phyloP scores from a whole-genome alignment of 2,888 invertebrate species.

The Trichogramma dendrolimi region DNA sequence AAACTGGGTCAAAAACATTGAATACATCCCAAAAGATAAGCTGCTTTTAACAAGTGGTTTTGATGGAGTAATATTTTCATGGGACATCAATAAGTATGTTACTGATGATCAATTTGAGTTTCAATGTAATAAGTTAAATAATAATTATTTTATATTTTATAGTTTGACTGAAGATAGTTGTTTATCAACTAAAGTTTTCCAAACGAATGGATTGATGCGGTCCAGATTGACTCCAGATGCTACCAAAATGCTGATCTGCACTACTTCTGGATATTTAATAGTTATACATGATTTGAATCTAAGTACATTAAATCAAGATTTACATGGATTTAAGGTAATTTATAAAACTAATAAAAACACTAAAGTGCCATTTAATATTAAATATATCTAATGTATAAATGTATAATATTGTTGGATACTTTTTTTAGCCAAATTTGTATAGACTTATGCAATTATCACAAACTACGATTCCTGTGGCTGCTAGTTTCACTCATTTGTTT shows the following conservation, averaged over 20 bases:
- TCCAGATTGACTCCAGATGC: constrained; percentile 83
- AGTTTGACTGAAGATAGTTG: constrained; percentile 70
- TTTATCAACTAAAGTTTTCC: constrained; percentile 77
- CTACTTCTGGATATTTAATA: constrained; percentile 84
- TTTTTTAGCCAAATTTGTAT: constrained; percentile 77
- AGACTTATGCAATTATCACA: constrained; percentile 83
- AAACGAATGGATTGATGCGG: constrained; percentile 81
- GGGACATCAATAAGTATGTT: constrained; percentile 81
- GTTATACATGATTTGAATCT: constrained; percentile 85
- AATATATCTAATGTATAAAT: neutral
- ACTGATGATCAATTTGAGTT: neutral
- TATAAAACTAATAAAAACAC: neutral
- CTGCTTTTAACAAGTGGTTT: constrained; percentile 86
- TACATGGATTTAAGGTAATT: constrained; percentile 76
- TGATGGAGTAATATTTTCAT: constrained; percentile 88
- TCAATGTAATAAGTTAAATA: neutral
- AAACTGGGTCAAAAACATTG: constrained; percentile 94
- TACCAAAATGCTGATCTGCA: constrained; percentile 83
- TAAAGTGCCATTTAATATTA: too few species aligned
- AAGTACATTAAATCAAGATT: constrained; percentile 71
- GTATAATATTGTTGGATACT: neutral
- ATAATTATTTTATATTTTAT: constrained; percentile 19
- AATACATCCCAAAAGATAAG: constrained; percentile 80
- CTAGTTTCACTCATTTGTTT: constrained; percentile 78
- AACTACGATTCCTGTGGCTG: constrained; percentile 75